These are phyloP conservation scores for Streblospio benedicti DNA, from an alignment of 1,140 invertebrate species.

Conservation along the genomic window DNA sequence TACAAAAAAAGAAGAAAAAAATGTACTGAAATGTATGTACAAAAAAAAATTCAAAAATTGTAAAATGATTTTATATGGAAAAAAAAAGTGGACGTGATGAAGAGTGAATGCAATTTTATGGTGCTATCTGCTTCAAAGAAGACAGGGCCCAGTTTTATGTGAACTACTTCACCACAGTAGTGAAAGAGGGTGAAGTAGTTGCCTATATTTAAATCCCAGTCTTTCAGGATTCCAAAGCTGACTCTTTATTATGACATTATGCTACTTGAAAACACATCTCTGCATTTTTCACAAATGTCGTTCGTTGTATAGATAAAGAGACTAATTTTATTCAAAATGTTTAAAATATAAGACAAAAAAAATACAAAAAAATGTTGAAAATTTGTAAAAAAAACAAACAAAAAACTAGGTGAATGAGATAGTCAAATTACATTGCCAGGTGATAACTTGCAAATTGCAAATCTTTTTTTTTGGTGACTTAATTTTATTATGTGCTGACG, in stretches of 20 bases:
- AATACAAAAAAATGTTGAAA: constrained; percentile 2
- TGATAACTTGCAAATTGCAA: constrained; percentile 4
- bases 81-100: background rate
- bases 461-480: constrained; percentile 16
- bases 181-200: background rate
- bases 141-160: constrained; percentile 5
- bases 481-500: too few relatives aligned
- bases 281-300: constrained; percentile 5
- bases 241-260: constrained; percentile 3
- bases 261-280: constrained; percentile 6
- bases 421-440: constrained; percentile 9
- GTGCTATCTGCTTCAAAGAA: constrained; percentile 13
- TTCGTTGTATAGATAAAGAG: background rate
- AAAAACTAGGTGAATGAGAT: background rate
- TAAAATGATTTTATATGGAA: background rate
- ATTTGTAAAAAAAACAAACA: background rate
- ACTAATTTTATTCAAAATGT: background rate
- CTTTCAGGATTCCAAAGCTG: constrained; percentile 15
- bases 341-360: constrained; percentile 4
- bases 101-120: constrained; percentile 5
- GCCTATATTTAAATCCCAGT: background rate
- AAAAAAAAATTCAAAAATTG: constrained; percentile 1
- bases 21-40: background rate
- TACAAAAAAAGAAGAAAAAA: constrained; percentile 1
- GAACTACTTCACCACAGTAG: background rate